Evolutionary conservation across 1,140 invertebrate species (phyloP).

Genomic region (Pseudomyrmex flavicornis): DNA sequence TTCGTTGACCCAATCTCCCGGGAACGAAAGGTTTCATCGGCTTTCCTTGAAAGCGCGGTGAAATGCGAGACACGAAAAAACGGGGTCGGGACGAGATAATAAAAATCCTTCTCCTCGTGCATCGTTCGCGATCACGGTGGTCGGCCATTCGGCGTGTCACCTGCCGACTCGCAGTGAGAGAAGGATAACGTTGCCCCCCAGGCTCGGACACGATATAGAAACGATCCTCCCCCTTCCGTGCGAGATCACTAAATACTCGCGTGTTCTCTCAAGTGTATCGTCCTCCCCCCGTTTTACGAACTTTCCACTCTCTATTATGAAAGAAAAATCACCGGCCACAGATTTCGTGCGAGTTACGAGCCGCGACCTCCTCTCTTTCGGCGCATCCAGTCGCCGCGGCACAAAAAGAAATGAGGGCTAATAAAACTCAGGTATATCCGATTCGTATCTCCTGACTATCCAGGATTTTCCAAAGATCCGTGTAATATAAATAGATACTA

Average conservation of each 20-base stretch:
- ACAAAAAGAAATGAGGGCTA: conserved; percentile 24
- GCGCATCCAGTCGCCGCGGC: conserved; percentile 1
- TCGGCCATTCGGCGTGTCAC: conserved; percentile 59
- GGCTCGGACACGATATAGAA: conserved; percentile 29
- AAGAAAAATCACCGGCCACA: conserved; percentile 18
- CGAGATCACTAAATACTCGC: not conserved
- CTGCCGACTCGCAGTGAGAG: conserved; percentile 44
- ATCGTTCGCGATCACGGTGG: conserved; percentile 68
- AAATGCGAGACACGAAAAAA: conserved; percentile 43
- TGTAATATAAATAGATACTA: too few species aligned
- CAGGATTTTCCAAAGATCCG: too few species aligned
- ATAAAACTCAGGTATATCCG: conserved; percentile 25
- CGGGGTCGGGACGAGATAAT: conserved; percentile 42
- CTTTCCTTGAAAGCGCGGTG: conserved; percentile 37
- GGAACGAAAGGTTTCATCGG: conserved; percentile 32
- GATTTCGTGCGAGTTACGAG: conserved; percentile 57
- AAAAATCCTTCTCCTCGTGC: conserved; percentile 61
- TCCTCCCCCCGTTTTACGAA: not conserved
- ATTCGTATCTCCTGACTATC: not conserved
- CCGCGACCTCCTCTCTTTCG: conserved; percentile 1
- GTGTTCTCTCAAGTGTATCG: not conserved
- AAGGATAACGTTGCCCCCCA: conserved; percentile 25
- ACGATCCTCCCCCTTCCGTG: conserved; percentile 4
- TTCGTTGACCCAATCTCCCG: not conserved
- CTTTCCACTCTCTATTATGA: conserved; percentile 10